A percentile compares a stretch with the other conserved stretches of the same genome.
Conservation (phyloP, 2,797 vertebrate genomes). For the Pogoniulus pusillus region DNA sequence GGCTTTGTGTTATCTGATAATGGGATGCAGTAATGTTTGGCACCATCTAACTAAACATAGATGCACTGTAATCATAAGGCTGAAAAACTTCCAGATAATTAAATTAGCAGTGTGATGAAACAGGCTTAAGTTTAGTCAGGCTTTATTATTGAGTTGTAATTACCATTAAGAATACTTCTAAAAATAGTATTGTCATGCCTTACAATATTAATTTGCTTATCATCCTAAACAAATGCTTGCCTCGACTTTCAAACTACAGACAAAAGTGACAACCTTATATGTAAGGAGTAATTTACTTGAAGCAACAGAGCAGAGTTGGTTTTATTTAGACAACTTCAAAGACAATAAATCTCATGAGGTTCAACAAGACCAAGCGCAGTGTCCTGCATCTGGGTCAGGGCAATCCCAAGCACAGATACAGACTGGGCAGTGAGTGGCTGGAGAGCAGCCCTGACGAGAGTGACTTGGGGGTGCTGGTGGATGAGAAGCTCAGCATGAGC, state of each 20-base stretch:
- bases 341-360: no score
- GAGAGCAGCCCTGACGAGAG: no score
- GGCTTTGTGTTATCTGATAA: neutral
- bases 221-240: neutral
- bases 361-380: no score
- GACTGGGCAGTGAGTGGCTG: no score
- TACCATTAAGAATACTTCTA: constrained; percentile 4
- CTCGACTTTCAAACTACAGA: neutral
- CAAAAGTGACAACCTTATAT: neutral
- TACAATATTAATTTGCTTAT: neutral
- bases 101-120: constrained; percentile 15
- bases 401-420: no score
- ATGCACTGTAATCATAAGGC: neutral
- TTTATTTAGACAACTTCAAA: constrained; percentile 18
- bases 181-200: neutral
- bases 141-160: neutral
- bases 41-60: neutral
- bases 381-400: no score
- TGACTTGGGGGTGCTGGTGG: no score
- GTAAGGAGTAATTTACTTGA: constrained; percentile 12
- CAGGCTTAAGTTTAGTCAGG: neutral
- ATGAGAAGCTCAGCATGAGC: no score
- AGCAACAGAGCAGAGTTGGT: neutral
- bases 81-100: neutral
- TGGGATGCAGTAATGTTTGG: neutral